Evolutionary conservation across 2,888 invertebrate genomes (phyloP).

Genomic region (Heliconius ethilla): DNA sequence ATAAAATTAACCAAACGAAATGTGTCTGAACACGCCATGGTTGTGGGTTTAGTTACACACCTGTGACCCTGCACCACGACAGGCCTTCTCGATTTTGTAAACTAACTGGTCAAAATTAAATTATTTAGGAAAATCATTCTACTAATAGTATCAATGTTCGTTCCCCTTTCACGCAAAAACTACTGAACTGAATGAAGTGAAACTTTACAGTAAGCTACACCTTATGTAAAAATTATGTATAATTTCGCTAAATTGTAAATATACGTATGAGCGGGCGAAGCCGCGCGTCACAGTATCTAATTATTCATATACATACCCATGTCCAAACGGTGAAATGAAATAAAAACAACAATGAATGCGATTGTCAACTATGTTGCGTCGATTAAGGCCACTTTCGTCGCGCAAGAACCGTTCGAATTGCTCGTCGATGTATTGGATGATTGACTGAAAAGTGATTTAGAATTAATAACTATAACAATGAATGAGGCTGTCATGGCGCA

Average conservation of each 20-base stretch:
- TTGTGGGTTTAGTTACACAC: background rate
- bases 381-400: slow-evolving; percentile 97
- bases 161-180: too few relatives aligned
- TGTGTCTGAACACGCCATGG: background rate
- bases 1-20: too few relatives aligned
- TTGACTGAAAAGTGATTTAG: slow-evolving; percentile 81
- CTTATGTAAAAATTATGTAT: too few relatives aligned
- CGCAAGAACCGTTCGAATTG: slow-evolving; percentile 96
- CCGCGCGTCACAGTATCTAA: background rate
- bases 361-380: slow-evolving; percentile 97
- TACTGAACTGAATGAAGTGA: too few relatives aligned
- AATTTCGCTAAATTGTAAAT: too few relatives aligned
- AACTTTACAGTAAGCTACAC: too few relatives aligned
- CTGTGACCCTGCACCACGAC: too few relatives aligned
- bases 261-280: too few relatives aligned
- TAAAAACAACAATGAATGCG: slow-evolving; percentile 99
- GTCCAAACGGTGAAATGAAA: slow-evolving; percentile 98
- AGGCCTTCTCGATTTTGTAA: background rate
- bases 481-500: background rate
- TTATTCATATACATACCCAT: slow-evolving; percentile 85
- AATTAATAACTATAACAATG: slow-evolving; percentile 41
- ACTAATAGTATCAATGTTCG: too few relatives aligned
- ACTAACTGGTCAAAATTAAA: background rate
- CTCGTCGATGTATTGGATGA: slow-evolving; percentile 98
- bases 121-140: background rate